Evolutionary conservation across 1,140 invertebrate species (phyloP), one percentile per base, ranked within the genome.

Genomic region (Conus ventricosus): DNA sequence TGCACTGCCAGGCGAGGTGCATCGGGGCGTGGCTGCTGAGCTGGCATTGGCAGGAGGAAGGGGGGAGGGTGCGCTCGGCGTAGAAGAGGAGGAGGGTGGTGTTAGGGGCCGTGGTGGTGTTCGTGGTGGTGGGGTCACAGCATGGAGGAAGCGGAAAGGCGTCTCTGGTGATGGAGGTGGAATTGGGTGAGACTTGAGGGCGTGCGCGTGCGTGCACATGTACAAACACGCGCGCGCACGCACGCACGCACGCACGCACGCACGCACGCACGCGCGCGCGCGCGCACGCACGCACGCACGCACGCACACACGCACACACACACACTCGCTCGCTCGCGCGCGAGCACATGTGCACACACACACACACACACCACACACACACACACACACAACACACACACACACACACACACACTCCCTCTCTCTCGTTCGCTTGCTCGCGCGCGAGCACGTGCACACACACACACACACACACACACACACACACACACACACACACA

Each of bases 301-400:
- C 63, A 83, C 39, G 60, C 55, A 57, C 76, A 80, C 71, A 54
- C 54, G 80, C 86, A 80, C 86, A 80, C n/a, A 82, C 55, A 83
- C 6, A 39, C 60, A 25, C 81, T 39, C 20, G n/a, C 81, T 83
- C n/a, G n/a, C 23, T 83, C 81, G n/a, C 81, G 8, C 81, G n/a
- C 81, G 11, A 10, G n/a, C 54, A 20, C 81, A 2, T 7, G 15
- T 27, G 4, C 76, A 39, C 76, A 80, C 76, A 80, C 76, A 80
- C 76, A 80, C 76, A 80, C 76, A 80, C 76, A 80, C 76, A 80
- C 76, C 76, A 25, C 76, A 80, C 76, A 25, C 39, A 27, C 76
- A 80, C 76, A 80, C 76, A 80, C 76, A 80, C 76, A 80, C 76
- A 80, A 80, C 76, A 80, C 76, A 80, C 76, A 80, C 76, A 80